phyloP scores from a whole-genome alignment of 1,140 invertebrate species.

The Drosophila setifemur region DNA sequence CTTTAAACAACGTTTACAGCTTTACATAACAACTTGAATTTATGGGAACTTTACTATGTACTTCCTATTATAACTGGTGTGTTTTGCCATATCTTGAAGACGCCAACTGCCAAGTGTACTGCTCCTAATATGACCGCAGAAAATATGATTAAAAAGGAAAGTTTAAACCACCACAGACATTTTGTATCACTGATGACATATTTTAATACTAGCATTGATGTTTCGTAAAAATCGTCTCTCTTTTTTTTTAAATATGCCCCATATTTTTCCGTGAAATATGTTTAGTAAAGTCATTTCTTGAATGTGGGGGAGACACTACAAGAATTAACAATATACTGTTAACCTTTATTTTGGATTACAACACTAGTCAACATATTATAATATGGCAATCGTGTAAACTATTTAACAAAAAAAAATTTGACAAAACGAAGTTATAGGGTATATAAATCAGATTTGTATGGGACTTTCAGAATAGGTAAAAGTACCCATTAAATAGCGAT shows the following conservation, averaged over 20 bases:
- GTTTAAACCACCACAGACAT: constrained; percentile 40
- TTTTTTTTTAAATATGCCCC: constrained; percentile 1
- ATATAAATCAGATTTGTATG: too few species aligned
- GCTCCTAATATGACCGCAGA: constrained; percentile 85
- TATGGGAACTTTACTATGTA: not conserved
- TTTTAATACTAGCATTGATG: constrained; percentile 88
- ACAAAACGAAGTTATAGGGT: too few species aligned
- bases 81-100: constrained; percentile 87
- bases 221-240: constrained; percentile 84
- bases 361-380: too few species aligned
- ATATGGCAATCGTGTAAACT: too few species aligned
- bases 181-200: constrained; percentile 86
- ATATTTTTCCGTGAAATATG: not conserved
- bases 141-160: constrained; percentile 84
- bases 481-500: too few species aligned
- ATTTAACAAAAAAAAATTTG: too few species aligned
- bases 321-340: not conserved
- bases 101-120: constrained; percentile 86
- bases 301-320: too few species aligned
- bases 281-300: constrained; percentile 18
- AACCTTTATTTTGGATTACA: too few species aligned
- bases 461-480: too few species aligned
- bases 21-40: not conserved
- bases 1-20: not conserved
- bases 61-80: constrained; percentile 89